Percentiles rank a stretch among this genome's conserved stretches.
Conservation (phyloP, 2,113 vertebrate species). For the Gnathonemus echidnorhynchus region DNA sequence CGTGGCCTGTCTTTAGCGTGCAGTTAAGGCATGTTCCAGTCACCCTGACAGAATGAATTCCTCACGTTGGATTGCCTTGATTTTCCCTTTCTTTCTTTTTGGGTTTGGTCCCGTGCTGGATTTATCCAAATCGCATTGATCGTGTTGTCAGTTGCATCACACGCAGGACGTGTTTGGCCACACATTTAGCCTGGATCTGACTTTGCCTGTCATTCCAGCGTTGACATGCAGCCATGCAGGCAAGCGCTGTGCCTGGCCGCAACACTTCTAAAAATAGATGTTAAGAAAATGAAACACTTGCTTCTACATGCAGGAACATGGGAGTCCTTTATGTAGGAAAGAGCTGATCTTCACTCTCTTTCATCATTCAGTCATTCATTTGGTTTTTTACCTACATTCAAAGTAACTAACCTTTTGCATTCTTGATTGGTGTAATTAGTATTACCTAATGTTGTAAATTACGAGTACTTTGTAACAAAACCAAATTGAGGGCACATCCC, state of each 20-base stretch:
- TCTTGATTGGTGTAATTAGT: neutral
- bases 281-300: neutral
- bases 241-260: neutral
- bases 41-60: neutral
- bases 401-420: neutral
- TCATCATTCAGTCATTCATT: neutral
- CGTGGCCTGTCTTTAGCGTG: neutral
- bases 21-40: conserved; percentile 11
- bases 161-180: neutral
- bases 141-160: neutral
- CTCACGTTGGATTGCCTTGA: neutral
- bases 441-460: neutral
- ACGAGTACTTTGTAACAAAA: neutral
- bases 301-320: neutral
- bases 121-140: neutral
- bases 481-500: neutral
- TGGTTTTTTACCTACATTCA: neutral
- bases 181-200: neutral
- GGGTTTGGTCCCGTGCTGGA: neutral
- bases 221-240: neutral
- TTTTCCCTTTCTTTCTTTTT: neutral
- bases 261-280: neutral
- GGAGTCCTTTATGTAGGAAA: neutral
- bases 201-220: neutral
- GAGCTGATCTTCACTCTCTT: neutral